These are phyloP conservation scores for Origma solitaria DNA, from an alignment of 2,113 vertebrate species.

Conservation along the genomic window DNA sequence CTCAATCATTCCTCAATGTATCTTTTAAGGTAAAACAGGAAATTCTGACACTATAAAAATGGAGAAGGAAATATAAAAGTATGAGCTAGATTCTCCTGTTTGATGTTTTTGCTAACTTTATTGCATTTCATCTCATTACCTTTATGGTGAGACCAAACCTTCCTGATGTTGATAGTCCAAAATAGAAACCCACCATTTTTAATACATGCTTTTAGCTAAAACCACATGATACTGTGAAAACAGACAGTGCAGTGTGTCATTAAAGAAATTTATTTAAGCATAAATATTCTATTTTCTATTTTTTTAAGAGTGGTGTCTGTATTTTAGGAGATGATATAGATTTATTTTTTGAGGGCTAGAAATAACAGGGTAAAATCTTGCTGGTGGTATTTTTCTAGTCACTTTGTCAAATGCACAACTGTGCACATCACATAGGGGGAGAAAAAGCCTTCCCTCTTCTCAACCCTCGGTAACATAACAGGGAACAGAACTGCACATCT, in stretches of 20 bases:
- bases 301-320: slow-evolving; percentile 1
- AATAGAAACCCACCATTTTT: slow-evolving; percentile 33
- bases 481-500: slow-evolving; percentile 81
- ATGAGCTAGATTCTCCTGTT: background rate
- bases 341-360: background rate
- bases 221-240: background rate
- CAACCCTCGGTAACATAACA: slow-evolving; percentile 53
- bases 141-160: background rate
- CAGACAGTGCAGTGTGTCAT: background rate
- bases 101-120: background rate
- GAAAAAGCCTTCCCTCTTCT: slow-evolving; percentile 28
- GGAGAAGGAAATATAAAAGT: background rate
- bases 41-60: background rate
- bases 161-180: background rate
- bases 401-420: slow-evolving; percentile 28
- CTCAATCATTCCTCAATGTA: background rate
- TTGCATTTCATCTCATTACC: background rate
- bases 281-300: slow-evolving; percentile 17
- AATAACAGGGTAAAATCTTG: slow-evolving; percentile 2
- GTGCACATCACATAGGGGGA: background rate
- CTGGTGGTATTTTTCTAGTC: slow-evolving; percentile 31
- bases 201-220: slow-evolving; percentile 20
- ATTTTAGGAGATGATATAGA: slow-evolving; percentile 2
- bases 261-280: slow-evolving; percentile 19
- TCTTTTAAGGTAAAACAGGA: background rate